Percentiles rank a stretch among this genome's conserved stretches.
Evolutionary conservation across 30 jellyfish, hydroid and myxozoan species (phyloP).

Genomic region (Aurelia aurita complex sp. Pacific): DNA sequence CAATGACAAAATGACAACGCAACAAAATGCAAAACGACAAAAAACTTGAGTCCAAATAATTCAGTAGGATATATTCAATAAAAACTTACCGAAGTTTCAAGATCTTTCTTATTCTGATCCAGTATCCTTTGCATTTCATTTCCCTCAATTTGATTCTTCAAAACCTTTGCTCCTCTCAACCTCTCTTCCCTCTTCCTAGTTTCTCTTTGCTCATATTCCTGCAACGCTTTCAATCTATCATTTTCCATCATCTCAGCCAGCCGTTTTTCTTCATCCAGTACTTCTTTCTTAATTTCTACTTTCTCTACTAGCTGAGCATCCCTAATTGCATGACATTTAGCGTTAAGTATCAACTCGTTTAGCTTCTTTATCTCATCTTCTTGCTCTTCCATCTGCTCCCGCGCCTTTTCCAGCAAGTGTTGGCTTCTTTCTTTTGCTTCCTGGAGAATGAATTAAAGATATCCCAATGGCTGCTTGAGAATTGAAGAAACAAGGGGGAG

Average conservation of each 20-base stretch:
- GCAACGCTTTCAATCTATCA: conserved; percentile 89
- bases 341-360: conserved; percentile 91
- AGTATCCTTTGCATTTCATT: conserved; percentile 78
- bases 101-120: conserved; percentile 93
- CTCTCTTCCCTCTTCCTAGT: conserved; percentile 78
- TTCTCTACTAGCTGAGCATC: conserved; percentile 97
- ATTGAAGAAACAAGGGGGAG: no score
- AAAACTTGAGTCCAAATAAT: no score
- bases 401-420: conserved; percentile 90
- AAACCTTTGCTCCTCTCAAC: conserved; percentile 84
- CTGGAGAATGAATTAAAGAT: conserved; percentile 24
- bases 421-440: conserved; percentile 97
- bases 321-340: conserved; percentile 98
- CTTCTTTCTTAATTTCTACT: conserved; percentile 92
- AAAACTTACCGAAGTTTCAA: conserved; percentile 87
- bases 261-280: conserved; percentile 94
- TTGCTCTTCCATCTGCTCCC: conserved; percentile 96
- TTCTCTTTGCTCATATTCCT: conserved; percentile 90
- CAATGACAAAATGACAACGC: no score
- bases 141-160: conserved; percentile 87
- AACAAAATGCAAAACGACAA: no score
- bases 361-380: conserved; percentile 98
- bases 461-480: no score
- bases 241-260: conserved; percentile 98
- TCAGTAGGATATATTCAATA: no score